Percentiles rank a stretch among this genome's conserved stretches.
Conservation (phyloP, 2,113 vertebrate genomes). For the Anarhynchus alexandrinus region DNA sequence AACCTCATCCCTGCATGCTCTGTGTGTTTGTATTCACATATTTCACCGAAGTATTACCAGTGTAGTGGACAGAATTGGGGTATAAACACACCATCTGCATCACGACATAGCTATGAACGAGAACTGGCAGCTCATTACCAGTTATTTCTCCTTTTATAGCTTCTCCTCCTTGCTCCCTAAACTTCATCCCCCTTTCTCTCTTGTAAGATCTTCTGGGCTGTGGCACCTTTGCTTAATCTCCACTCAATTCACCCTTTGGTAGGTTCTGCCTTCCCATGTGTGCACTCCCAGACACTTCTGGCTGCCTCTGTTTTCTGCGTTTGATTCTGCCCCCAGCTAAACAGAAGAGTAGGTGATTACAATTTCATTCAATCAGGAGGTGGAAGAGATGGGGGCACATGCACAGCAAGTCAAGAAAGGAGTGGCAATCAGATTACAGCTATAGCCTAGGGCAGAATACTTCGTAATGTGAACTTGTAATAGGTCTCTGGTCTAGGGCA, state of each 20-base stretch:
- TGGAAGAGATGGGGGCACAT: background rate
- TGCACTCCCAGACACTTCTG: background rate
- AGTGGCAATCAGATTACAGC: conserved; percentile 45
- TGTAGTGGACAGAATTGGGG: background rate
- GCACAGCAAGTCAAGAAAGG: conserved; percentile 25
- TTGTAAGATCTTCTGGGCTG: background rate
- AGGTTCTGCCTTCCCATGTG: background rate
- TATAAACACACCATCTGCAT: background rate
- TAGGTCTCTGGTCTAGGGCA: background rate
- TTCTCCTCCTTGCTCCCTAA: background rate
- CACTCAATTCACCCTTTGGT: background rate
- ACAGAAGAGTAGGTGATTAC: conserved; percentile 12
- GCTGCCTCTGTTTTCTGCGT: conserved; percentile 11
- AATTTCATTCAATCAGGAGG: conserved; percentile 39
- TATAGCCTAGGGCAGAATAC: conserved; percentile 33
- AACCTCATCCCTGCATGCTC: background rate
- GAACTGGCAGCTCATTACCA: background rate
- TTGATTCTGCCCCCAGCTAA: conserved; percentile 30
- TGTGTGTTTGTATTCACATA: background rate
- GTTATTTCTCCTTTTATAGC: background rate
- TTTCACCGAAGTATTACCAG: background rate
- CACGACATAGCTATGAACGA: background rate
- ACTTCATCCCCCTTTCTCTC: background rate
- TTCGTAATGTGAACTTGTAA: background rate
- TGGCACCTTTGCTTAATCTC: background rate